Base-by-base conservation (phyloP, 2,888 invertebrate genomes). In the Lapara coniferarum region DNA sequence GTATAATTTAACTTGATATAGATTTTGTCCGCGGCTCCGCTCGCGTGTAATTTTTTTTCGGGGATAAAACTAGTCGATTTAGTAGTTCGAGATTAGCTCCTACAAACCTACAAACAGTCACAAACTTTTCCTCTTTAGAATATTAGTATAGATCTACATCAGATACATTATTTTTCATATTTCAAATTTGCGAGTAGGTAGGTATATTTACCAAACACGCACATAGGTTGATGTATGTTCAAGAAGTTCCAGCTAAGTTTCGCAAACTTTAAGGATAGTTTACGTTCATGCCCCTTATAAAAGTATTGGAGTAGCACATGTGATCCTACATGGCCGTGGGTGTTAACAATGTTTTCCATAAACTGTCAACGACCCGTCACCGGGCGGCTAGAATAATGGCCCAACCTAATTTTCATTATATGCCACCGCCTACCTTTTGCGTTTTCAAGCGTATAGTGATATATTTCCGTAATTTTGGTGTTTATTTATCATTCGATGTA, bases 331-430 rank as follows among this genome's bases (percentile, higher is more conserved):
- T 72, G 68, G 72, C 51, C 30, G 71, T 72, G 67, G 72, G 71
- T 68, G 72, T 72, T 71, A 71, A 71, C 69, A 70, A 66, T 68
- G 57, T 74, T 72, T 73, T 70, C 67, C 70, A 66, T 70, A 63
- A 72, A 73, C 76, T 72, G 76, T 66, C 72, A 67, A 66, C 69
- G 74, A 74, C 69, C 69, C 71, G 73, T 69, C 73, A 58, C 69
- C 59, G 70, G 58, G 72, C 76, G 67, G 71, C 73, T 75, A 78
- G 74, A 75, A 75, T 76, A 78, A 77, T 75, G 75, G 73, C 69
- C 52, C 71, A 78, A 78, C 74, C 75, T 75, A 75, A 78, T 80
- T 78, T 74, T 49, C 74, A 72, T 69, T 72, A 69, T 71, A 69
- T 66, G 63, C 44, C 58, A 37, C 56, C 66, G 49, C 44, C 66